Evolutionary conservation across 2,888 invertebrate species (phyloP).

Genomic region (Macrosoma leucophasiata): DNA sequence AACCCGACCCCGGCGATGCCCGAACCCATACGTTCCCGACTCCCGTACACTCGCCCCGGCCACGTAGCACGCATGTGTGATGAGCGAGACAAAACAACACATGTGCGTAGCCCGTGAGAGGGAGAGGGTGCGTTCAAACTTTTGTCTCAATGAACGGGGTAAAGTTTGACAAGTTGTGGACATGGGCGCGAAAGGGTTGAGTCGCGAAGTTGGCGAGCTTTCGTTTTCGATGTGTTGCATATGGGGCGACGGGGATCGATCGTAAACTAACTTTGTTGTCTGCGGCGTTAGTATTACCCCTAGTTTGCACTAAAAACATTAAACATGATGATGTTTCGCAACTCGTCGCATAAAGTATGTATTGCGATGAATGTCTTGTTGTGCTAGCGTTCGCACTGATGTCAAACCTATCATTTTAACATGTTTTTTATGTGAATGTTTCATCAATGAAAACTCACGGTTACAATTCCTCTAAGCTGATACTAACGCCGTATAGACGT

Average conservation of each 20-base stretch:
- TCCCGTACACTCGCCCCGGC: constrained; percentile 28
- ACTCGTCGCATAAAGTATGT: too few relatives aligned
- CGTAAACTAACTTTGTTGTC: constrained; percentile 41
- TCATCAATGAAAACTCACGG: too few relatives aligned
- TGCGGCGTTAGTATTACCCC: too few relatives aligned
- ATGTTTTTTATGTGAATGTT: too few relatives aligned
- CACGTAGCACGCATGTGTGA: constrained; percentile 54
- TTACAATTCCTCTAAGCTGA: constrained; percentile 37
- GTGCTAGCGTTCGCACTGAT: too few relatives aligned
- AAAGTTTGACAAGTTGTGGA: constrained; percentile 59
- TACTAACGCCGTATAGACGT: constrained; percentile 5
- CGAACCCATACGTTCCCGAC: constrained; percentile 27
- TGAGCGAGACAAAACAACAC: constrained; percentile 52
- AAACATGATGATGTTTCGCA: too few relatives aligned
- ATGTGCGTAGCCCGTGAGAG: constrained; percentile 52
- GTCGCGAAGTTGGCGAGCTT: constrained; percentile 59
- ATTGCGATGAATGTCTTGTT: too few relatives aligned
- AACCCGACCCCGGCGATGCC: constrained; percentile 36
- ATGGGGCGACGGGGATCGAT: constrained; percentile 62
- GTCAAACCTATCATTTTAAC: too few relatives aligned
- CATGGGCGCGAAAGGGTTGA: constrained; percentile 64
- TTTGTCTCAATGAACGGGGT: constrained; percentile 65
- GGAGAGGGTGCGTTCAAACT: constrained; percentile 47
- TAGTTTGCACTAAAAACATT: too few relatives aligned
- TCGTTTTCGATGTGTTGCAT: constrained; percentile 66